These are phyloP conservation scores for Oncorhynchus nerka DNA, from an alignment of 2,113 vertebrate genomes.

Conservation along the genomic window DNA sequence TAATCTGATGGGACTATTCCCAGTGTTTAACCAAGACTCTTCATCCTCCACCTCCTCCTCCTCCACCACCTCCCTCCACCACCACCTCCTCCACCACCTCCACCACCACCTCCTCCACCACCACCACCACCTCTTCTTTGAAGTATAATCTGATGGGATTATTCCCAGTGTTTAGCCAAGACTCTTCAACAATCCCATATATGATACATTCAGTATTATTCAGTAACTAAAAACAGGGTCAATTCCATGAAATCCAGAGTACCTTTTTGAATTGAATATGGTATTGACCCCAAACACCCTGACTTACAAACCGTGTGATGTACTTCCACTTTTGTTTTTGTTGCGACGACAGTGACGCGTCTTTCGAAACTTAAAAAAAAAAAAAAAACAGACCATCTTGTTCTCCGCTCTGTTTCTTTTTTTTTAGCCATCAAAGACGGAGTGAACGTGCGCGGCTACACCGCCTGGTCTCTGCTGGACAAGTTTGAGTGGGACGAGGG, in stretches of 20 bases:
- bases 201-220: no score
- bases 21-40: no score
- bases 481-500: slow-evolving; percentile 95
- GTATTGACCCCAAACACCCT: background rate
- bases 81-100: no score
- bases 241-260: no score
- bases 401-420: background rate
- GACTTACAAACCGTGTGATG: no score
- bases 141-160: background rate
- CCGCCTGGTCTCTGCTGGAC: slow-evolving; percentile 91
- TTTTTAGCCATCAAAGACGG: slow-evolving; percentile 87
- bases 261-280: background rate
- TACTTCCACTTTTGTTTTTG: no score
- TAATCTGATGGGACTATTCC: background rate
- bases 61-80: no score
- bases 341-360: no score
- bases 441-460: slow-evolving; percentile 85
- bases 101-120: no score
- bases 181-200: no score
- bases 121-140: no score
- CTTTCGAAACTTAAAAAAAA: background rate
- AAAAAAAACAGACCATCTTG: background rate
- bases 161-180: background rate
- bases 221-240: background rate
- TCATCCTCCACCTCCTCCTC: no score